These are phyloP conservation scores for Polypedilum pembai DNA, from an alignment of 1,140 invertebrate genomes.

Conservation along the genomic window DNA sequence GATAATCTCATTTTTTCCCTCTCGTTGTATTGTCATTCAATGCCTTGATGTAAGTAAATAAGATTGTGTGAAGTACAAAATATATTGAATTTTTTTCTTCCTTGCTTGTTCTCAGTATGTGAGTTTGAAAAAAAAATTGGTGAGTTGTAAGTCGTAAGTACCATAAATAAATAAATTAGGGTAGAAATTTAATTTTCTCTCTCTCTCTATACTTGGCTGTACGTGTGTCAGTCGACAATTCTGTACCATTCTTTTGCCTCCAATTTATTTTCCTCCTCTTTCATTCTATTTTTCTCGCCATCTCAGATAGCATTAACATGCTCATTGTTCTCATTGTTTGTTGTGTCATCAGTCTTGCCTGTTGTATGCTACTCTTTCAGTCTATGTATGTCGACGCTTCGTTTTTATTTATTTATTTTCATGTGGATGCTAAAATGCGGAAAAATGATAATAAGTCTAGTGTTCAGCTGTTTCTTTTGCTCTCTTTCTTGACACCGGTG, in stretches of 20 bases:
- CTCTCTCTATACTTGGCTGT: not conserved
- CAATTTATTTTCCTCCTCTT: slow-evolving; percentile 15
- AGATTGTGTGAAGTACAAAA: too few relatives aligned
- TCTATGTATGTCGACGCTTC: not conserved
- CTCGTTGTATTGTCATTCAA: too few relatives aligned
- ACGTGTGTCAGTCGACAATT: not conserved
- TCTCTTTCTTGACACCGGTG: not conserved
- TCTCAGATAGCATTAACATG: slow-evolving; percentile 22
- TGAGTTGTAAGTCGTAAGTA: slow-evolving; percentile 11
- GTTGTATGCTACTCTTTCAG: not conserved
- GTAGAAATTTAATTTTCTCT: slow-evolving; percentile 25
- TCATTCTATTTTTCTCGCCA: not conserved
- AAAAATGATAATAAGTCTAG: slow-evolving; percentile 28
- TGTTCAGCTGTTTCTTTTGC: slow-evolving; percentile 22
- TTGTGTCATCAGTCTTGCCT: slow-evolving; percentile 26
- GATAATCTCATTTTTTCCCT: too few relatives aligned
- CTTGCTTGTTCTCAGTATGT: too few relatives aligned
- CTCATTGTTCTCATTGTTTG: slow-evolving; percentile 25
- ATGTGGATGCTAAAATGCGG: slow-evolving; percentile 11
- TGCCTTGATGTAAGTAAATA: too few relatives aligned
- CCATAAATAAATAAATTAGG: slow-evolving; percentile 28
- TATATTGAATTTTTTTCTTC: too few relatives aligned
- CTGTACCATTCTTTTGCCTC: not conserved
- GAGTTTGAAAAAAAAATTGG: not conserved
- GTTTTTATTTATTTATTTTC: slow-evolving; percentile 4